Evolutionary conservation across 2,113 vertebrate species (phyloP).

Genomic region (Carollia perspicillata): DNA sequence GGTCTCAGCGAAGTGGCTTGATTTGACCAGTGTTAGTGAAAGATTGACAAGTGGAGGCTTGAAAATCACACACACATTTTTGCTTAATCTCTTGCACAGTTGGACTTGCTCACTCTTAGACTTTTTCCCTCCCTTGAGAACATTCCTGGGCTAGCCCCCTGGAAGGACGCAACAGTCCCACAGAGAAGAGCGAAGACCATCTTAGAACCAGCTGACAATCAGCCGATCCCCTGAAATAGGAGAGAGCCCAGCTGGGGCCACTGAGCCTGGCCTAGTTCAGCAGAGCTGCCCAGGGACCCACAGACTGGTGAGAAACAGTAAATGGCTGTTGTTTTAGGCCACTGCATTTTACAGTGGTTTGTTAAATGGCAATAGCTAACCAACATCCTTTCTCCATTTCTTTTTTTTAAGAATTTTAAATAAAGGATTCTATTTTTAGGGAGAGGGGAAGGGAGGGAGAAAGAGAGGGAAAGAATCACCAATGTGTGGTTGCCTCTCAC

Average conservation of each 20-base stretch:
- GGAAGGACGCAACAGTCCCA: background rate
- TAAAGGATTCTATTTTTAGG: too few relatives aligned
- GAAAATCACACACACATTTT: background rate
- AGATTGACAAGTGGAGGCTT: background rate
- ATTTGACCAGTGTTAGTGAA: background rate
- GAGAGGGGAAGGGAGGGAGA: too few relatives aligned
- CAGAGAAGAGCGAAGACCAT: background rate
- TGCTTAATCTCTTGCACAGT: background rate
- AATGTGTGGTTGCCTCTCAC: too few relatives aligned
- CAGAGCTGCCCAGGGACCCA: background rate
- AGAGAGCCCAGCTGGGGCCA: background rate
- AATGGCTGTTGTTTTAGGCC: background rate
- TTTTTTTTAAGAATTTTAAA: too few relatives aligned
- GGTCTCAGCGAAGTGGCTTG: background rate
- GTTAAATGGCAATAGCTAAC: background rate
- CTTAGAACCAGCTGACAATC: background rate
- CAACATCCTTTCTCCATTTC: background rate
- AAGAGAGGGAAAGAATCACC: too few relatives aligned
- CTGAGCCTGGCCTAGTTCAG: too few relatives aligned
- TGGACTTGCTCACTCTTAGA: background rate
- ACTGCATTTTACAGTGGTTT: background rate
- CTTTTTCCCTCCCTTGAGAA: background rate
- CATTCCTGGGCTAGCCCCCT: background rate
- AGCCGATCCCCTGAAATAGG: background rate
- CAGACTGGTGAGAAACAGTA: background rate